Conservation (phyloP, 2,113 vertebrate species). For the Cryptotis parvus region DNA sequence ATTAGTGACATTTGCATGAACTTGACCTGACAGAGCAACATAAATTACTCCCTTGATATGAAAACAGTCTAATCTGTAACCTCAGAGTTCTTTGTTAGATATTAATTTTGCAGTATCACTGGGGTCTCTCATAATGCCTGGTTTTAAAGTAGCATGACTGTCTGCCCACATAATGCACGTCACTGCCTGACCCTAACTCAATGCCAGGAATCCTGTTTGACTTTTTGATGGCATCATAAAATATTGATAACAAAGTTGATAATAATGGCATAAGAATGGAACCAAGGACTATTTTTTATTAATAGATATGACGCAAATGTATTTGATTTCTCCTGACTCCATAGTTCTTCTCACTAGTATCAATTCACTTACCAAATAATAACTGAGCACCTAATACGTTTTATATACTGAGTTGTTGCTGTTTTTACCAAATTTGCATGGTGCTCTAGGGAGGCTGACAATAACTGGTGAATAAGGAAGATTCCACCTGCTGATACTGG, state of each 20-base stretch:
- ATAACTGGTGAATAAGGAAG: conserved; percentile 18
- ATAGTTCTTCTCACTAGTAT: conserved; percentile 18
- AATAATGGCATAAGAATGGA: conserved; percentile 56
- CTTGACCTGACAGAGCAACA: conserved; percentile 44
- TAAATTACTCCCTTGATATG: conserved; percentile 49
- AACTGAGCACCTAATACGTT: conserved; percentile 39
- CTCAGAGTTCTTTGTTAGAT: conserved; percentile 2
- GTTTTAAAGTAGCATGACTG: conserved; percentile 58
- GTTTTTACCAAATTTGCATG: not conserved
- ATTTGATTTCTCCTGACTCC: conserved; percentile 57
- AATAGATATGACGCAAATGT: conserved; percentile 50
- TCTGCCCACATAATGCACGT: conserved; percentile 65
- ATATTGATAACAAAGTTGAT: conserved; percentile 75
- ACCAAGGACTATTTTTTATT: conserved; percentile 61
- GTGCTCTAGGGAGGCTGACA: not conserved
- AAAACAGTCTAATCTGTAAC: conserved; percentile 44
- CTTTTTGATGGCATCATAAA: conserved; percentile 75
- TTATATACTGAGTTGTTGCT: not conserved
- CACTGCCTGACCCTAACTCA: conserved; percentile 66
- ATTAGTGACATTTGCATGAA: conserved; percentile 57
- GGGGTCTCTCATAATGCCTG: not conserved
- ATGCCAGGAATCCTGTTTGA: conserved; percentile 69
- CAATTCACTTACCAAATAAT: conserved; percentile 43
- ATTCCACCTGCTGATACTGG: conserved; percentile 7
- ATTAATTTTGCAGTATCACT: not conserved